Evolutionary conservation across 1,140 invertebrate species (phyloP).

Genomic region (Tetragonula clypearis): DNA sequence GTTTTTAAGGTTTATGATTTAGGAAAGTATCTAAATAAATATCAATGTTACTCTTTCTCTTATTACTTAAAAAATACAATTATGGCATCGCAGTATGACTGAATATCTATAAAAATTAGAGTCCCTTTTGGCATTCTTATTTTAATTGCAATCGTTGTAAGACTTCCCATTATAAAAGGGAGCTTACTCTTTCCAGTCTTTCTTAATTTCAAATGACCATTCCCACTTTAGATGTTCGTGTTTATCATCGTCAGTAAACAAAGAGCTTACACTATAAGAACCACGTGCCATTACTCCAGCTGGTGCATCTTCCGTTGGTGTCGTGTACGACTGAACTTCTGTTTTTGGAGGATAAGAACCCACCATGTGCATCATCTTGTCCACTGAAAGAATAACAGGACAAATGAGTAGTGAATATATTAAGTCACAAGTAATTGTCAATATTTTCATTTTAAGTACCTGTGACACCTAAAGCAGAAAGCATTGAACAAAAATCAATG

Average conservation of each 20-base stretch:
- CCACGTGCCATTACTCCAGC: constrained; percentile 95
- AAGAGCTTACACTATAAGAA: constrained; percentile 94
- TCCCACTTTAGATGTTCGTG: constrained; percentile 98
- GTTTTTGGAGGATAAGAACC: constrained; percentile 97
- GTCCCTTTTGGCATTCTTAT: constrained; percentile 47
- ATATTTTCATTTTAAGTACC: constrained; percentile 51
- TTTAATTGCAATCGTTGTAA: constrained; percentile 34
- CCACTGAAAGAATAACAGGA: constrained; percentile 85
- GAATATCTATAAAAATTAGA: constrained; percentile 49
- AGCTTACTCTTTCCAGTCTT: constrained; percentile 93
- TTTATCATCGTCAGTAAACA: constrained; percentile 99
- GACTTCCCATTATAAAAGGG: constrained; percentile 19
- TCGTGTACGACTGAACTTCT: constrained; percentile 96
- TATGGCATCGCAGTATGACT: constrained; percentile 41
- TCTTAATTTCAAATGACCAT: constrained; percentile 99
- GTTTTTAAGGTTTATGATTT: constrained; percentile 35
- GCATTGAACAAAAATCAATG: constrained; percentile 57
- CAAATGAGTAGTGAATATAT: neutral
- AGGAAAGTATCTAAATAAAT: constrained; percentile 64
- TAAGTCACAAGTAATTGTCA: neutral
- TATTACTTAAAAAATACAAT: constrained; percentile 53
- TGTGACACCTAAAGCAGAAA: constrained; percentile 63
- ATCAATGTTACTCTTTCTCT: constrained; percentile 62
- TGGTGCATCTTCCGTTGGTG: constrained; percentile 97
- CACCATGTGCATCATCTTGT: constrained; percentile 98